Percentiles rank a stretch among this genome's conserved stretches.
These are phyloP conservation scores for Porites rus DNA, from an alignment of 92 coral and sea anemone genomes.

Conservation along the genomic window DNA sequence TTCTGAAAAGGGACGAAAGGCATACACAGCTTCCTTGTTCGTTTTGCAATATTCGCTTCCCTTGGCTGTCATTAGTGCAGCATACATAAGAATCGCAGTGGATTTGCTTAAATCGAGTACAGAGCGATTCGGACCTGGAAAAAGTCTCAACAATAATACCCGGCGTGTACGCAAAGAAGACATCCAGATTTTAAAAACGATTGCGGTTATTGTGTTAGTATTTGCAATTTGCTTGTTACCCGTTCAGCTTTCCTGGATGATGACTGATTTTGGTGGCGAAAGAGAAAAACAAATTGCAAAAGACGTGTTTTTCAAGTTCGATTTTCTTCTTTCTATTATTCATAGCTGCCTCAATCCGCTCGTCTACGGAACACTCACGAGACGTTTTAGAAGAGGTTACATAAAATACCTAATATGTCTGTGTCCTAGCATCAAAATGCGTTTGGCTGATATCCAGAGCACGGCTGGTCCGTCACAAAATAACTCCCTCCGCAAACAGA, in stretches of 20 bases:
- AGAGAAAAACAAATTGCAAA: conserved; percentile 47
- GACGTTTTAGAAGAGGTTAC: conserved; percentile 84
- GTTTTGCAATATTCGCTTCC: conserved; percentile 89
- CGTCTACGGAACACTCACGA: conserved; percentile 83
- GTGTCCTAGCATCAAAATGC: conserved; percentile 65
- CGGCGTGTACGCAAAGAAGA: conserved; percentile 76
- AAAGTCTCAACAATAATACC: conserved; percentile 25
- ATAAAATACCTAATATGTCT: conserved; percentile 72
- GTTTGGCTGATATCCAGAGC: background rate
- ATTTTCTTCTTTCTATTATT: conserved; percentile 78
- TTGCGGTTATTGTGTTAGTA: conserved; percentile 84
- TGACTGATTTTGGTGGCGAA: conserved; percentile 81
- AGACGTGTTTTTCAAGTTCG: conserved; percentile 59
- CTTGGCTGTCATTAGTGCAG: conserved; percentile 73
- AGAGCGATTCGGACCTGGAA: conserved; percentile 51
- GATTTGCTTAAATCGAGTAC: conserved; percentile 68
- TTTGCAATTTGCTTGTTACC: conserved; percentile 95
- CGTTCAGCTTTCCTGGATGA: conserved; percentile 88
- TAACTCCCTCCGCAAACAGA: background rate
- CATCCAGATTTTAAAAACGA: conserved; percentile 85
- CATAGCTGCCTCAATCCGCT: conserved; percentile 94
- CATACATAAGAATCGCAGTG: conserved; percentile 84
- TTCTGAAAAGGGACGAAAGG: conserved; percentile 35
- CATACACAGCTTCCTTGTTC: conserved; percentile 79
- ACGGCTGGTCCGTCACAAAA: background rate